Evolutionary conservation across 2,888 invertebrate species (phyloP), one percentile per base, ranked within the genome.

Genomic region (Eumacrocentrus americanus): DNA sequence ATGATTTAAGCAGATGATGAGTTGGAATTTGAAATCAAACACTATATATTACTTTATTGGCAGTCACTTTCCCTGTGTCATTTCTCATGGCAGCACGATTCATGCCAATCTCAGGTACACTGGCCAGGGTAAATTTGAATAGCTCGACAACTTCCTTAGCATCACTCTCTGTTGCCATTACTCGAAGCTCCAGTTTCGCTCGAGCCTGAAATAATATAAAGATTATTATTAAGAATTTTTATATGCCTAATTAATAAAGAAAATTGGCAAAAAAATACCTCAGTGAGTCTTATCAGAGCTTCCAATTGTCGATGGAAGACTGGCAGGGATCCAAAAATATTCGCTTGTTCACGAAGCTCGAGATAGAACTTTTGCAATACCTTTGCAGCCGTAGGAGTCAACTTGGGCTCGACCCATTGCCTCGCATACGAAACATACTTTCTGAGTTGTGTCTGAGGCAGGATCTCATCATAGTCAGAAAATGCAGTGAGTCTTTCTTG

Each of bases 341-440:
- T 87, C 71, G 89, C 88, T 38, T 85, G 86, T 57, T 86, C 84
- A 4, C 95, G 83, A 35, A 97, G 83, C 66, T 91, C 86, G 54
- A 94, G 82, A 77, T 95, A 97, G 81, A 94, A 96, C 7, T 87
- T 82, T 80, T 91, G 88, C 18, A 95, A 79, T 1, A 88, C 82
- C 62, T 83, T 81, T 2, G 88, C 89, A 2, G 96, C 95, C 54
- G 88, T 89, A 0, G 81, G 77, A 34, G 88, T 88, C 14, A 97
- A 83, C 71, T 86, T 86, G 0, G 97, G 95, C 67, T 91, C 88
- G 0, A 95, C 91, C 80, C 93, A 94, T 78, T 93, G 89, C 63
- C 91, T 87, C 0, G 95, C 93, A 81, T 96, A 98, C 0, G 91
- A 92, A 68, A 98, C 91, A 75, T 95, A 98, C 82, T 95, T 96